Conservation (phyloP, 2,888 invertebrate species). For the Pristionchus arcanus region DNA sequence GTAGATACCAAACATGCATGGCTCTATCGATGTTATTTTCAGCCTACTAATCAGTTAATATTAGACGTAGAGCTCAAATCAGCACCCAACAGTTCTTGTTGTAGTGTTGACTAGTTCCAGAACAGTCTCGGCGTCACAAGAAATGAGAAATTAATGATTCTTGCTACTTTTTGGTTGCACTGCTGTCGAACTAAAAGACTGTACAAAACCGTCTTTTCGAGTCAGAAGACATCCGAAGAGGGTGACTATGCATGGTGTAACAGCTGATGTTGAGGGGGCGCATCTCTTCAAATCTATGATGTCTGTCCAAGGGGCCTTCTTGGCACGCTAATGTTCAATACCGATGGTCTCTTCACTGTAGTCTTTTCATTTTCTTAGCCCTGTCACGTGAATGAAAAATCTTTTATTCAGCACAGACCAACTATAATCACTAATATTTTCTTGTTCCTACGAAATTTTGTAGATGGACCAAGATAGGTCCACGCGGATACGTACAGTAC, state of each 20-base stretch:
- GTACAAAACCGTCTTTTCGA: neutral
- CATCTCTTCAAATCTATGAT: constrained; percentile 20
- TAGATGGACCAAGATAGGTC: neutral
- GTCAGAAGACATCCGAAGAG: neutral
- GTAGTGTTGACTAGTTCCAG: neutral
- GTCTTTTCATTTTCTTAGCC: neutral
- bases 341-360: neutral
- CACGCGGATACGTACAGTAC: neutral
- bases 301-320: constrained; percentile 25
- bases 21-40: neutral
- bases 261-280: neutral
- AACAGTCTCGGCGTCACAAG: neutral
- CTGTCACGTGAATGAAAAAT: neutral
- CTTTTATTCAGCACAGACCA: neutral
- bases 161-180: neutral
- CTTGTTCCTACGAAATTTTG: neutral
- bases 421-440: neutral
- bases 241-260: neutral
- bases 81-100: neutral
- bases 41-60: neutral
- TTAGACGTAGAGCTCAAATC: neutral
- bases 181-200: neutral
- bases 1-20: neutral
- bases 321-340: neutral
- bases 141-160: neutral